A percentile compares a stretch with the other conserved stretches of the same genome.
Conservation (phyloP, 53 echinoderm and acorn worm genomes). For the Stichopus horrens region DNA sequence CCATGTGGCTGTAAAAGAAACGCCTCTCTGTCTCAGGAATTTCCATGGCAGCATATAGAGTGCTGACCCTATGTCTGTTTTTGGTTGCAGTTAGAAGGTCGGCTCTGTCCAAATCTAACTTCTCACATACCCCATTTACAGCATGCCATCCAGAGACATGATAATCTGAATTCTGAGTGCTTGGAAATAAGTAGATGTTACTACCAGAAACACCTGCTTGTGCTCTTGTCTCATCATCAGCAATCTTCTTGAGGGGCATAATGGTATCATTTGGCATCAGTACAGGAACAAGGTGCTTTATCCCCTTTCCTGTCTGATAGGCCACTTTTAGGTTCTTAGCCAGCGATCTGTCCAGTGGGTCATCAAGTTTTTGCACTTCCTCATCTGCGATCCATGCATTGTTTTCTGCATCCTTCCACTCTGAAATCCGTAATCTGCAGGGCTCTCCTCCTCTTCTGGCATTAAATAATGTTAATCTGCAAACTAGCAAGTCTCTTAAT, state of each 20-base stretch:
- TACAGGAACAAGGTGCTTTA: slow-evolving; percentile 59
- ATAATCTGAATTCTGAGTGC: neutral
- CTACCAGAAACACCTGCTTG: slow-evolving; percentile 22
- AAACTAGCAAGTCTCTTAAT: slow-evolving; percentile 50
- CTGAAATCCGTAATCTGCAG: slow-evolving; percentile 38
- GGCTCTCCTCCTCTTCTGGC: slow-evolving; percentile 61
- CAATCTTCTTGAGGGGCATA: slow-evolving; percentile 51
- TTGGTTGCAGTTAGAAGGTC: slow-evolving; percentile 57
- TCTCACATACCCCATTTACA: slow-evolving; percentile 42
- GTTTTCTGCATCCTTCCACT: slow-evolving; percentile 45
- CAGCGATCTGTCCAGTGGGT: slow-evolving; percentile 40
- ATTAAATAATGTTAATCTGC: slow-evolving; percentile 65
- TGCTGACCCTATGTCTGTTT: slow-evolving; percentile 64
- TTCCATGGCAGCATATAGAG: slow-evolving; percentile 58
- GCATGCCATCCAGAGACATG: slow-evolving; percentile 77
- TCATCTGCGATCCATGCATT: slow-evolving; percentile 34
- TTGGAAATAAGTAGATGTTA: slow-evolving; percentile 49
- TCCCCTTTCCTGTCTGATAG: slow-evolving; percentile 70
- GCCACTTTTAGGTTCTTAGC: slow-evolving; percentile 52
- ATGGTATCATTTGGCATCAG: slow-evolving; percentile 62
- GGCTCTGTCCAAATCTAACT: slow-evolving; percentile 20
- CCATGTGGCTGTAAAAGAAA: slow-evolving; percentile 64
- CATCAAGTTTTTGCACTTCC: slow-evolving; percentile 35
- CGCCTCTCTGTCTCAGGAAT: slow-evolving; percentile 50
- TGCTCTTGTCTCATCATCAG: slow-evolving; percentile 28